Evolutionary conservation across 2,888 invertebrate species (phyloP), one percentile per base, ranked within the genome.

Genomic region (Mythimna pallens): DNA sequence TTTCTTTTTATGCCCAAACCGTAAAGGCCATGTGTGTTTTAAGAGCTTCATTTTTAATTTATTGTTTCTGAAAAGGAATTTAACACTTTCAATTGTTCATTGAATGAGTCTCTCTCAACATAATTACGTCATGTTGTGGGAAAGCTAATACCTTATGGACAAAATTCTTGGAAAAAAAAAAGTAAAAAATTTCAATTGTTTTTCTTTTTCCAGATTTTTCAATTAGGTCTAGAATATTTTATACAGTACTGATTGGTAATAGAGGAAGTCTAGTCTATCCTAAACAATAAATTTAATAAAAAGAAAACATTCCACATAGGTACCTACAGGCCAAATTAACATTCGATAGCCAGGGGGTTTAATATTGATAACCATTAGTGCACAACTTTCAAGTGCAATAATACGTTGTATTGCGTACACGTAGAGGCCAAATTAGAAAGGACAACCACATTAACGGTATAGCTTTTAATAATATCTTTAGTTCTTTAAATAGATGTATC

Each of bases 11-110:
- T 89, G 85, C 12, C 91, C 87, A 52, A 88, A 89, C 22, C 90
- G 85, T 34, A 93, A 73, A 62, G 90, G 84, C 92, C 92, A 93
- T n/a, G 93, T 73, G 2, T 93, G 94, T 68, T 91, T 93, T 20
- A 94, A 74, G 5, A 92, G 54, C 86, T 93, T 95, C 95, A 95
- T 94, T 66, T n/a, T 83, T 5, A 69, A 36, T 58, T 63, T 67
- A 12, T 30, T 52, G 20, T 17, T 2, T 17, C 85, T 86, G 22
- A 55, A 83, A 83, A 12, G 36, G 30, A 55, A 59, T 30, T 55
- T 43, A 0, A 62, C 52, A 34, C 12, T 25, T 58, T 1, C 14
- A 2, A 10, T n/a, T 54, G 20, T n/a, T 54, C 7, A 36, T 34
- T 8, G 12, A 14, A 25, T 0, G 6, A 2, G 43, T 43, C 43